Conservation (phyloP, 2,888 invertebrate genomes). For the Agriopis marginaria region DNA sequence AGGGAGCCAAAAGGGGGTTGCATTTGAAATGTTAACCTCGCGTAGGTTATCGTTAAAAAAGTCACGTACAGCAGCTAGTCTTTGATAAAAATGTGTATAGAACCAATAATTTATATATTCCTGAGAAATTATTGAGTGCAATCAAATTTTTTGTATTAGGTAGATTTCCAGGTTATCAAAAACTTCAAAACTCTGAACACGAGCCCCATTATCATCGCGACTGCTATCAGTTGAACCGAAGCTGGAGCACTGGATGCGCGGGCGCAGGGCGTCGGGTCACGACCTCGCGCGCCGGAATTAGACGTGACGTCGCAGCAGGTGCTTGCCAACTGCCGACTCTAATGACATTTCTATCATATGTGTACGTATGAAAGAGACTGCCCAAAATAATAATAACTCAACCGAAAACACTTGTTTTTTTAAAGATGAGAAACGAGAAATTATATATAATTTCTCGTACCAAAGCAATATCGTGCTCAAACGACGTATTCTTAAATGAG, state of each 20-base stretch:
- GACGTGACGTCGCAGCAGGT: constrained; percentile 70
- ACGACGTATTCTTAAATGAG: background rate
- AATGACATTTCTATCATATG: constrained; percentile 54
- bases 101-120: too few relatives aligned
- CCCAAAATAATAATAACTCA: constrained; percentile 18
- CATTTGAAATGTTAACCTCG: too few relatives aligned
- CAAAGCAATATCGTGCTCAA: too few relatives aligned
- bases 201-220: background rate
- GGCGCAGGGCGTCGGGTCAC: constrained; percentile 75
- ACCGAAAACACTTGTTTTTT: constrained; percentile 6
- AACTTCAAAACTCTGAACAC: too few relatives aligned
- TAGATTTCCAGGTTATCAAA: too few relatives aligned
- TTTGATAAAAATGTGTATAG: too few relatives aligned
- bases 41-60: too few relatives aligned
- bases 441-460: too few relatives aligned
- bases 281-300: constrained; percentile 80
- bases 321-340: constrained; percentile 64
- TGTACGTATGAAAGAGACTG: constrained; percentile 24
- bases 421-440: background rate
- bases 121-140: too few relatives aligned
- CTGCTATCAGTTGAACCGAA: constrained; percentile 3
- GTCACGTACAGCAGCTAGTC: too few relatives aligned
- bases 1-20: too few relatives aligned
- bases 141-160: too few relatives aligned
- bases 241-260: constrained; percentile 49